phyloP scores from a whole-genome alignment of 2,888 invertebrate genomes.

The Elgonia sp. region DNA sequence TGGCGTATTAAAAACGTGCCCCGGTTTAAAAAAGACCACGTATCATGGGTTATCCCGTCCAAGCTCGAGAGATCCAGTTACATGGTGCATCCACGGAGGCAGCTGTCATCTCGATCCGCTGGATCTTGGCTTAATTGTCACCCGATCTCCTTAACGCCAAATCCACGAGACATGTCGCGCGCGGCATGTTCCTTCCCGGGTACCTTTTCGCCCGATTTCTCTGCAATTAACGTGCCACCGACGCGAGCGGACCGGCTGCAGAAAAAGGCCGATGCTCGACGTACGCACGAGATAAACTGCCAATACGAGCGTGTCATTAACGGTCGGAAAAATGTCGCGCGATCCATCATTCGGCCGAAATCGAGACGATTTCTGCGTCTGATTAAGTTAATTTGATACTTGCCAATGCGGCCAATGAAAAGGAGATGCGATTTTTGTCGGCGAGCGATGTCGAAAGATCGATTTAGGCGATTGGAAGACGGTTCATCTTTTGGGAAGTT shows the following conservation, averaged over 20 bases:
- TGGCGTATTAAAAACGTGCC: too few species aligned
- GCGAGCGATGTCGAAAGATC: not conserved
- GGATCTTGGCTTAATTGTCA: constrained; percentile 79
- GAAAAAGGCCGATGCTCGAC: constrained; percentile 57
- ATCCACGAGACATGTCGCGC: constrained; percentile 75
- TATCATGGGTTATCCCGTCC: constrained; percentile 45
- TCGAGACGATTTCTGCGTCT: constrained; percentile 45
- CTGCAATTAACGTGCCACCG: constrained; percentile 78
- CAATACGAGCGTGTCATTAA: constrained; percentile 70
- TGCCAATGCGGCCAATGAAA: not conserved
- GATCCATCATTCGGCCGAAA: constrained; percentile 69
- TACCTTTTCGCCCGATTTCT: constrained; percentile 75
- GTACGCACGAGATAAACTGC: constrained; percentile 62
- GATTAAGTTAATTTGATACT: constrained; percentile 43
- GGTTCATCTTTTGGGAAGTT: not conserved
- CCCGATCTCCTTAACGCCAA: constrained; percentile 79
- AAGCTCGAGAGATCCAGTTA: constrained; percentile 66
- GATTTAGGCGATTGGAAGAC: not conserved
- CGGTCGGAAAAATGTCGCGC: constrained; percentile 69
- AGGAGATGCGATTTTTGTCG: not conserved
- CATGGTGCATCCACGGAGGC: constrained; percentile 64
- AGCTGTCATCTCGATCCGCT: constrained; percentile 72
- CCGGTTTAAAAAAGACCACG: too few species aligned
- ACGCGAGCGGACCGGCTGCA: constrained; percentile 70
- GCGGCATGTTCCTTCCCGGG: constrained; percentile 65